A percentile compares a stretch with the other conserved stretches of the same genome.
These are phyloP conservation scores for Cebus imitator DNA, from an alignment of 2,113 vertebrate genomes.

Conservation along the genomic window DNA sequence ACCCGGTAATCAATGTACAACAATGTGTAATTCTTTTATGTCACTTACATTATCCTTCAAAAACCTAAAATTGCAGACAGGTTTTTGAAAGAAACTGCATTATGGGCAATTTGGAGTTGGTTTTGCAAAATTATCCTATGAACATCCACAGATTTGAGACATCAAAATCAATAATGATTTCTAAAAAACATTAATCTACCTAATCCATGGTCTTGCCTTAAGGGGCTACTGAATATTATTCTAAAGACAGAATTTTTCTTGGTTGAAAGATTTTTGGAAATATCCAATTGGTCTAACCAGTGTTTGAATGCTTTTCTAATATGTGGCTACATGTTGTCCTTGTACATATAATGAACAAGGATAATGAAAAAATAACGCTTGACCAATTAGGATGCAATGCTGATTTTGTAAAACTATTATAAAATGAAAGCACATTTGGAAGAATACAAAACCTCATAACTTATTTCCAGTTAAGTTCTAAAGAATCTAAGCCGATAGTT, in stretches of 20 bases:
- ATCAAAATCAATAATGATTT: neutral
- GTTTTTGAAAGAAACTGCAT: neutral
- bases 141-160: neutral
- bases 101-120: neutral
- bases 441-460: neutral
- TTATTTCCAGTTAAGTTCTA: constrained; percentile 2
- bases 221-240: neutral
- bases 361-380: neutral
- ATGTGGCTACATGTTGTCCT: neutral
- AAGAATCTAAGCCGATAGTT: neutral
- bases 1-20: neutral
- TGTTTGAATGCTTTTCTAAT: neutral
- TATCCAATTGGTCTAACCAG: neutral
- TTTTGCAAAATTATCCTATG: neutral
- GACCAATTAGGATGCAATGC: neutral
- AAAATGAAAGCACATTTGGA: neutral
- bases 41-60: neutral
- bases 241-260: neutral
- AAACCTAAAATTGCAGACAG: neutral
- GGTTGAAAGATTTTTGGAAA: neutral
- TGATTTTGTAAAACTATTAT: neutral
- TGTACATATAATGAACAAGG: neutral
- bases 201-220: neutral
- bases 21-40: neutral
- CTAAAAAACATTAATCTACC: neutral